Percentiles rank a stretch among this genome's conserved stretches.
These are phyloP conservation scores for Bombus picipes DNA, from an alignment of 1,140 invertebrate species.

Conservation along the genomic window DNA sequence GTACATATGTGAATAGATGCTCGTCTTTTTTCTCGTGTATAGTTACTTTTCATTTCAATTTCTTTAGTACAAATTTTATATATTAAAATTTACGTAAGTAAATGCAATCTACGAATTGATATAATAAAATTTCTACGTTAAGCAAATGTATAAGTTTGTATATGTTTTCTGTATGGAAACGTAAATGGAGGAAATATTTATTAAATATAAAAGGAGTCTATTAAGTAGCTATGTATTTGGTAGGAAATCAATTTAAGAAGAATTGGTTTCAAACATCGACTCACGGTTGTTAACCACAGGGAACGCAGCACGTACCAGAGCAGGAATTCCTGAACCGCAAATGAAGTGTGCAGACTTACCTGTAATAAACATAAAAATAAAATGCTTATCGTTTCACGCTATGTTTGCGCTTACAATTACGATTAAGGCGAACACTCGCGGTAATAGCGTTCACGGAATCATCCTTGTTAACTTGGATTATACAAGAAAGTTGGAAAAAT, in stretches of 20 bases:
- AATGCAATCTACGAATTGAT: not conserved
- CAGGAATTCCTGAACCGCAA: conserved; percentile 11
- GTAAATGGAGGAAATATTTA: not conserved
- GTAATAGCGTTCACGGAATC: conserved; percentile 16
- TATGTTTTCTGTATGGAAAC: not conserved
- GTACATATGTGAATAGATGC: too few relatives aligned
- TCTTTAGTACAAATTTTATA: not conserved
- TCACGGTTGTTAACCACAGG: conserved; percentile 8
- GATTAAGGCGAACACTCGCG: not conserved
- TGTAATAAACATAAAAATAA: conserved; percentile 53
- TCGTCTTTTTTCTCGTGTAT: too few relatives aligned
- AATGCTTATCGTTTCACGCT: conserved; percentile 8
- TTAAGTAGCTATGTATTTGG: not conserved
- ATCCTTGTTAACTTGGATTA: not conserved
- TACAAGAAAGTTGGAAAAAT: not conserved
- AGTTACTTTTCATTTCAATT: not conserved
- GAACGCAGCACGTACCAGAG: not conserved
- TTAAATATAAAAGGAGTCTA: not conserved
- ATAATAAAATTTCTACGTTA: too few relatives aligned
- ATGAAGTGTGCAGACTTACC: conserved; percentile 49
- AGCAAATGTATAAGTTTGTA: not conserved
- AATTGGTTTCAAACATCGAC: conserved; percentile 15
- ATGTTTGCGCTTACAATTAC: not conserved
- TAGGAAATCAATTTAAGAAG: not conserved
- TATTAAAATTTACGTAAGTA: not conserved